phyloP scores from a whole-genome alignment of 2,113 vertebrate genomes.

The Odocoileus hemionus region DNA sequence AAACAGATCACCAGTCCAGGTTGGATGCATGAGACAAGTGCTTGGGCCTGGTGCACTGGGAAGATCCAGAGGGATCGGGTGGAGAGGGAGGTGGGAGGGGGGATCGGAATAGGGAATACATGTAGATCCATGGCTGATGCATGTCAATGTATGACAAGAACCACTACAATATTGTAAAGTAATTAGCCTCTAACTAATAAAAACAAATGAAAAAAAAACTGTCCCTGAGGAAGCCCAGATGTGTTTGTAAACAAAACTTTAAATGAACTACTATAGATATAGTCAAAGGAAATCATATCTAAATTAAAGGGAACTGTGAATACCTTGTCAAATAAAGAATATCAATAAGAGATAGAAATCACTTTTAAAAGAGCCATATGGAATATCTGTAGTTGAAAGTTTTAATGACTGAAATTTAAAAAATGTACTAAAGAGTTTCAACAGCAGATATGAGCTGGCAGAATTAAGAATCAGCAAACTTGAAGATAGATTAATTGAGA shows the following conservation, averaged over 20 bases:
- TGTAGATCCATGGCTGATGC: too few species aligned
- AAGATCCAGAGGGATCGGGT: too few species aligned
- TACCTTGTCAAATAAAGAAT: neutral
- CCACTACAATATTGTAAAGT: too few species aligned
- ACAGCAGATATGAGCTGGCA: neutral
- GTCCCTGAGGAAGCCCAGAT: neutral
- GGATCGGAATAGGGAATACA: too few species aligned
- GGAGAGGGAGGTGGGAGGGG: too few species aligned
- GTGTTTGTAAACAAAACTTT: neutral
- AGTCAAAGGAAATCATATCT: neutral
- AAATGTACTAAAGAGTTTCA: neutral
- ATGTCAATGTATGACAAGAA: too few species aligned
- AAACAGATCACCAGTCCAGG: too few species aligned
- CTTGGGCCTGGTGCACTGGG: too few species aligned
- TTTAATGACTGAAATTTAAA: conserved; percentile 1
- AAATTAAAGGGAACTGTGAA: conserved; percentile 5
- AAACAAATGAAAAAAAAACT: neutral
- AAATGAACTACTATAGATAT: conserved; percentile 14
- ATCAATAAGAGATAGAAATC: conserved; percentile 10
- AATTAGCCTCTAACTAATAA: too few species aligned
- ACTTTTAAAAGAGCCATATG: conserved; percentile 7
- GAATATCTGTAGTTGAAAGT: conserved; percentile 37
- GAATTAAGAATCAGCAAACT: conserved; percentile 1
- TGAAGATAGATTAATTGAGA: neutral
- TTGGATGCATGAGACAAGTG: too few species aligned